phyloP scores from a whole-genome alignment of 2,888 invertebrate genomes.

The Carterocephalus palaemon region DNA sequence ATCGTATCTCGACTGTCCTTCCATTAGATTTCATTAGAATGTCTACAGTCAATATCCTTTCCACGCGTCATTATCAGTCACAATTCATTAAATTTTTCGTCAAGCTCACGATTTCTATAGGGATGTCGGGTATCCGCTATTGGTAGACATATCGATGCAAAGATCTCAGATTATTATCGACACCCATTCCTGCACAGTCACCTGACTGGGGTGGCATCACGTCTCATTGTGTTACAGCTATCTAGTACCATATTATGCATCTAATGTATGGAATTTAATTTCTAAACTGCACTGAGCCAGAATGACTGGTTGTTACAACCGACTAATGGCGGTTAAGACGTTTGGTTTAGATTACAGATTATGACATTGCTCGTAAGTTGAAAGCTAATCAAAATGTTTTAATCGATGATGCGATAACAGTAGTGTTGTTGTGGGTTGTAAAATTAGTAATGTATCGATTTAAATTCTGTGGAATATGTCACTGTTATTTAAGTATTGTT shows the following conservation, averaged over 20 bases:
- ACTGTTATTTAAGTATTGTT: too few relatives aligned
- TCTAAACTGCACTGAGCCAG: conserved; percentile 55
- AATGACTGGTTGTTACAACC: conserved; percentile 57
- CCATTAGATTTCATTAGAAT: conserved; percentile 42
- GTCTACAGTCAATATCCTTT: conserved; percentile 51
- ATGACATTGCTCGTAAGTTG: conserved; percentile 76
- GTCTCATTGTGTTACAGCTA: conserved; percentile 70
- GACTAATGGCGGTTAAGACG: conserved; percentile 63
- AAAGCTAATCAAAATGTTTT: conserved; percentile 79
- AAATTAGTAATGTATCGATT: too few relatives aligned
- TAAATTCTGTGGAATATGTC: too few relatives aligned
- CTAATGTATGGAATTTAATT: conserved; percentile 75
- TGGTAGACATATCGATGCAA: conserved; percentile 68
- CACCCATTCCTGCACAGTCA: conserved; percentile 72
- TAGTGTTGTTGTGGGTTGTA: conserved; percentile 55
- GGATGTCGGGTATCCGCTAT: conserved; percentile 71
- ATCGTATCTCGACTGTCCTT: conserved; percentile 31
- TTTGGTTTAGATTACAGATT: conserved; percentile 61
- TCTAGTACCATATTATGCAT: conserved; percentile 72
- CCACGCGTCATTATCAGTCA: conserved; percentile 74
- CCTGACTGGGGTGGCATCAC: conserved; percentile 75
- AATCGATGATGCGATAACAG: conserved; percentile 75
- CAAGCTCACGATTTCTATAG: conserved; percentile 71
- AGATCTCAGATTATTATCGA: conserved; percentile 72
- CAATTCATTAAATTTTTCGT: conserved; percentile 76